Conservation (phyloP, 2,113 vertebrate genomes). For the Engystomops pustulosus region DNA sequence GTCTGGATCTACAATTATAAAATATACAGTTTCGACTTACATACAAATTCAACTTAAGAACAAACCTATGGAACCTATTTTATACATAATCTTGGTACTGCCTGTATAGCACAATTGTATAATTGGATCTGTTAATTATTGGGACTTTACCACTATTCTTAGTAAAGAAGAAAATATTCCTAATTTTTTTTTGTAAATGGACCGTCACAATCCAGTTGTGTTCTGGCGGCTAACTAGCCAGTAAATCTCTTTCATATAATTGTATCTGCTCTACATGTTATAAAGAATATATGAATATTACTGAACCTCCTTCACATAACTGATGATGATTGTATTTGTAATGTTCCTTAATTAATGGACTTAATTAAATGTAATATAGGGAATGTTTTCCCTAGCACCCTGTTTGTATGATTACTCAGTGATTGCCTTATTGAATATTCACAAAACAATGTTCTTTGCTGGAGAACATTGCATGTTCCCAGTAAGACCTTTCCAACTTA, state of each 20-base stretch:
- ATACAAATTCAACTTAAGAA: too few relatives aligned
- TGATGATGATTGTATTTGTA: constrained; percentile 48
- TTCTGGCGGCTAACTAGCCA: too few relatives aligned
- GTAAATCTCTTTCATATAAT: constrained; percentile 39
- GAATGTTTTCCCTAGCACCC: constrained; percentile 53
- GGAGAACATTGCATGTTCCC: constrained; percentile 31
- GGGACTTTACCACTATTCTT: not conserved
- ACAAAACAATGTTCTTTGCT: constrained; percentile 53
- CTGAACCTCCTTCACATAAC: constrained; percentile 37
- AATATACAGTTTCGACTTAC: too few relatives aligned
- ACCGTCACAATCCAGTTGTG: too few relatives aligned
- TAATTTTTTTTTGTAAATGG: not conserved
- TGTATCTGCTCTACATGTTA: constrained; percentile 28
- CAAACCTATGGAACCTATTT: too few relatives aligned
- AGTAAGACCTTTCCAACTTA: constrained; percentile 18
- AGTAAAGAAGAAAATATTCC: not conserved
- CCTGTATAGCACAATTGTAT: too few relatives aligned
- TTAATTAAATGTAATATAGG: constrained; percentile 57
- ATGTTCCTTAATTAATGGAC: constrained; percentile 57
- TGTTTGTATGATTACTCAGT: constrained; percentile 53
- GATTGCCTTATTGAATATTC: constrained; percentile 56
- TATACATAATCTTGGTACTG: too few relatives aligned
- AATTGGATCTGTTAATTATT: too few relatives aligned
- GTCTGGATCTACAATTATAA: too few relatives aligned
- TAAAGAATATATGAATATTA: constrained; percentile 49